These are phyloP conservation scores for Peromyscus melanophrys DNA, from an alignment of 2,797 vertebrate genomes.

Conservation along the genomic window DNA sequence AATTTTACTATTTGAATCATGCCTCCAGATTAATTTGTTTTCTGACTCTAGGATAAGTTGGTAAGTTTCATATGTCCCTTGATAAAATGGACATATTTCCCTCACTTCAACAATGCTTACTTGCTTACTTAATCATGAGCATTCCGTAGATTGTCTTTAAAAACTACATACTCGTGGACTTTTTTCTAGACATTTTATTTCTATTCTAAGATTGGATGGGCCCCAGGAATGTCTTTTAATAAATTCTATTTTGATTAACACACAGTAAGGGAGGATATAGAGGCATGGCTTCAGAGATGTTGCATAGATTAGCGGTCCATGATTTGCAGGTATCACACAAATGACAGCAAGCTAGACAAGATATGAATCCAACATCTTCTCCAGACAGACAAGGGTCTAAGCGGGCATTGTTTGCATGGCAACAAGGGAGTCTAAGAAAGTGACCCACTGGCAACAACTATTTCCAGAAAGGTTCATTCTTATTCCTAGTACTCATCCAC, in stretches of 20 bases:
- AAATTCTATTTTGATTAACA: neutral
- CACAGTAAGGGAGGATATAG: neutral
- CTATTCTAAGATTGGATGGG: neutral
- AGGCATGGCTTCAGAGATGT: neutral
- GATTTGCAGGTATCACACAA: neutral
- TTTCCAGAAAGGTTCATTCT: constrained; percentile 1
- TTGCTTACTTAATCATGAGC: constrained; percentile 22
- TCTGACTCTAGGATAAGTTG: neutral
- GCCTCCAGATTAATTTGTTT: neutral
- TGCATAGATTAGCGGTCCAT: neutral
- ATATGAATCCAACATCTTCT: neutral
- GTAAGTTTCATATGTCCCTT: neutral
- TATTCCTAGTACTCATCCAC: neutral
- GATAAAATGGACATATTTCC: neutral
- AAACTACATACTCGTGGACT: constrained; percentile 11
- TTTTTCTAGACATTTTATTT: constrained; percentile 9
- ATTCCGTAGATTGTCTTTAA: neutral
- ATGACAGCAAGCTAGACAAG: neutral
- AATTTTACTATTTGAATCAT: constrained; percentile 12
- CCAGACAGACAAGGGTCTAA: neutral
- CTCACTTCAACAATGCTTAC: neutral
- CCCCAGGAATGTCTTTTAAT: neutral
- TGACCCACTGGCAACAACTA: neutral
- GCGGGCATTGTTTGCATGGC: neutral
- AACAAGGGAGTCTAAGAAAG: neutral